Percentiles rank a stretch among this genome's conserved stretches.
Evolutionary conservation across 1,140 invertebrate genomes (phyloP).

Genomic region (Pararge aegeria): DNA sequence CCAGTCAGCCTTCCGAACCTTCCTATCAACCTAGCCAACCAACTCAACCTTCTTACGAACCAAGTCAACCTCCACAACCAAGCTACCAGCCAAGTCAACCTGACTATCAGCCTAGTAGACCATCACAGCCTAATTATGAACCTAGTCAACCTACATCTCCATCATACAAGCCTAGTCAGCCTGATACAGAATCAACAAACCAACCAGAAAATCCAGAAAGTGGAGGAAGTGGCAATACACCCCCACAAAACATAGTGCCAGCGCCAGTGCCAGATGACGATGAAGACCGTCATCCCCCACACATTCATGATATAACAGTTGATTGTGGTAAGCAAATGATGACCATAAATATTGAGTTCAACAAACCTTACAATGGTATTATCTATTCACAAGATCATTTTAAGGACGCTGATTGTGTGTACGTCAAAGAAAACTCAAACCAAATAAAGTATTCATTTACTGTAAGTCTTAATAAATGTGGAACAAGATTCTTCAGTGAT

Average conservation of each 20-base stretch:
- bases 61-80: slow-evolving; percentile 54
- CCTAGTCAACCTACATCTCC: slow-evolving; percentile 44
- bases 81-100: slow-evolving; percentile 45
- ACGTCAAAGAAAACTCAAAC: slow-evolving; percentile 86
- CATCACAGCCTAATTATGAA: slow-evolving; percentile 37
- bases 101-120: slow-evolving; percentile 46
- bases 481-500: slow-evolving; percentile 89
- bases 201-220: slow-evolving; percentile 19
- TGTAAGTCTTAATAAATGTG: slow-evolving; percentile 88
- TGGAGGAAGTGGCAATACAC: slow-evolving; percentile 15
- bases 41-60: slow-evolving; percentile 47
- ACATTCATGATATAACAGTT: slow-evolving; percentile 88
- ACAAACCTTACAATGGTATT: slow-evolving; percentile 86
- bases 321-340: slow-evolving; percentile 90
- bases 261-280: slow-evolving; percentile 53
- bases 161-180: slow-evolving; percentile 35
- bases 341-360: slow-evolving; percentile 90
- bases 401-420: slow-evolving; percentile 85
- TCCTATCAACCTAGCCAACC: slow-evolving; percentile 53
- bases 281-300: slow-evolving; percentile 85
- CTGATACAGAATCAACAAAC: slow-evolving; percentile 12
- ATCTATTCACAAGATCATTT: slow-evolving; percentile 92
- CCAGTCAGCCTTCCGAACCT: slow-evolving; percentile 45
- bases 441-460: slow-evolving; percentile 87
- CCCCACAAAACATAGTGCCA: slow-evolving; percentile 13